A percentile compares a stretch with the other conserved stretches of the same genome.
These are phyloP conservation scores for Drosophila stalkeri DNA, from an alignment of 2,888 invertebrate species.

Conservation along the genomic window DNA sequence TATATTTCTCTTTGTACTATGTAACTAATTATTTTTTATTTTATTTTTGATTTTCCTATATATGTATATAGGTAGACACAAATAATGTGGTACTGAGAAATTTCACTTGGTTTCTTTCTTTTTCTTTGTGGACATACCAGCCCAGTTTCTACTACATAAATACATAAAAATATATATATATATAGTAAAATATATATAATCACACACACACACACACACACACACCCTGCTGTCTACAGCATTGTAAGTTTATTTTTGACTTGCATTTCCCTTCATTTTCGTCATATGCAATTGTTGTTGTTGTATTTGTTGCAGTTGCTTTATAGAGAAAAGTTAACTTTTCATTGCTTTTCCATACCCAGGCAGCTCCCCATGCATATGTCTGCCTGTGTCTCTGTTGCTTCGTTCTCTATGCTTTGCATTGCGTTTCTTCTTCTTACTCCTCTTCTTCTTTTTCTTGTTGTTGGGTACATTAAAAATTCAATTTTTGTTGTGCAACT, in stretches of 20 bases:
- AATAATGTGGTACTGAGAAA: too few species aligned
- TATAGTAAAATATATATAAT: background rate
- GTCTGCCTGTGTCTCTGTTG: conserved; percentile 12
- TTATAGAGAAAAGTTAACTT: conserved; percentile 38
- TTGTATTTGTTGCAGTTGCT: conserved; percentile 31
- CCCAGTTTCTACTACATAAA: too few species aligned
- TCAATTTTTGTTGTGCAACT: conserved; percentile 66
- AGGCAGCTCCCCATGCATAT: background rate
- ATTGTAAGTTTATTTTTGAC: conserved; percentile 28
- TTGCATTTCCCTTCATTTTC: conserved; percentile 32
- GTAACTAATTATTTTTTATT: too few species aligned
- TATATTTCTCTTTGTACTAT: too few species aligned
- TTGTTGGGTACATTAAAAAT: conserved; percentile 63
- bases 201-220: background rate
- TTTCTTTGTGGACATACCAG: too few species aligned
- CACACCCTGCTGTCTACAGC: background rate
- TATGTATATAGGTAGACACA: too few species aligned
- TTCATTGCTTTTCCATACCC: conserved; percentile 22
- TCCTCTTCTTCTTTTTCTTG: background rate
- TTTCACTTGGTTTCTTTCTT: too few species aligned
- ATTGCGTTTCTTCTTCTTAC: conserved; percentile 12
- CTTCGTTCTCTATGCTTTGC: conserved; percentile 13
- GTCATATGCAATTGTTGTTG: conserved; percentile 33
- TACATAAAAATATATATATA: conserved; percentile 9
- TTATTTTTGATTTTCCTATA: too few species aligned